Conservation (phyloP, 2,888 invertebrate genomes). For the Caenorhabditis sp. region DNA sequence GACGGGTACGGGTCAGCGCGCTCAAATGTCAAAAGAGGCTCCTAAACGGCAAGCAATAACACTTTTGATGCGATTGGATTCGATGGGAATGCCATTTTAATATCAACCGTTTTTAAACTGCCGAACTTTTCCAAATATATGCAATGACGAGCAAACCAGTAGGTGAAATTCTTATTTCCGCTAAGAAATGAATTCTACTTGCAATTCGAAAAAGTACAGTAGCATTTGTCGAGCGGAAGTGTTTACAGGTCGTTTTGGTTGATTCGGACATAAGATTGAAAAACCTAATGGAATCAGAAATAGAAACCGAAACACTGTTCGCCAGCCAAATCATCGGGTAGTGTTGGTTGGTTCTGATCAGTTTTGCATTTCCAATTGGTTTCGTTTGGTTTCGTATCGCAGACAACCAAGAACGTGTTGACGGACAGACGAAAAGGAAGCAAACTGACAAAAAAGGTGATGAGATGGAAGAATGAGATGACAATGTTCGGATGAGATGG, state of each 20-base stretch:
- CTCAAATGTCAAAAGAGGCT: neutral
- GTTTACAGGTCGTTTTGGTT: neutral
- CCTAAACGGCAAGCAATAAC: neutral
- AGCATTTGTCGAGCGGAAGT: neutral
- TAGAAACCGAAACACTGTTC: neutral
- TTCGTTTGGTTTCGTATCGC: conserved; percentile 34
- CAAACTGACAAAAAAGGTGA: conserved; percentile 28
- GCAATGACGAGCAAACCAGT: neutral
- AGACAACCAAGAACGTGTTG: conserved; percentile 39
- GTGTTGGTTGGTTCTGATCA: neutral
- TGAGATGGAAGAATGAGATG: conserved; percentile 34
- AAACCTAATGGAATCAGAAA: conserved; percentile 21
- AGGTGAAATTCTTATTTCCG: too few relatives aligned
- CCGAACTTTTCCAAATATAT: neutral
- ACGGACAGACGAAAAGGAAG: conserved; percentile 12
- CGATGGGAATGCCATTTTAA: neutral
- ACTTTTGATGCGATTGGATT: conserved; percentile 1
- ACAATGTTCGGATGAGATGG: conserved; percentile 13
- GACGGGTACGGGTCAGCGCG: conserved; percentile 49
- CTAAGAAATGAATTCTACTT: too few relatives aligned
- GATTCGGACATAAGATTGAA: neutral
- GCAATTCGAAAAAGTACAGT: too few relatives aligned
- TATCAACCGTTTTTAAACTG: neutral
- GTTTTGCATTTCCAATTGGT: neutral
- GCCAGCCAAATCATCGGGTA: neutral